These are phyloP conservation scores for Metridium senile DNA, from an alignment of 92 coral and sea anemone species.

Conservation along the genomic window DNA sequence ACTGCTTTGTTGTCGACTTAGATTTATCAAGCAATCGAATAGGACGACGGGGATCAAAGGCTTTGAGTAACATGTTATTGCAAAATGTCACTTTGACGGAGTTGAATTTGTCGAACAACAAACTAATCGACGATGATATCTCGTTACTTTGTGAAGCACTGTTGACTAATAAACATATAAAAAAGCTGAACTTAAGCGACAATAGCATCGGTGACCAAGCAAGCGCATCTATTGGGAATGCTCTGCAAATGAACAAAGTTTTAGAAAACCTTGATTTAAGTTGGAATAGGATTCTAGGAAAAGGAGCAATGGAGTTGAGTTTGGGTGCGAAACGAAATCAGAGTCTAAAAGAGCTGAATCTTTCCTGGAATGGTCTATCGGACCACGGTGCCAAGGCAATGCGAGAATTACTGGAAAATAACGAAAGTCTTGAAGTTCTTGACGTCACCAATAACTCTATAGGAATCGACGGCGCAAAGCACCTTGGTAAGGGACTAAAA, in stretches of 20 bases:
- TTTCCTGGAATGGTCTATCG: conserved; percentile 63
- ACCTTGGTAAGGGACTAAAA: conserved; percentile 57
- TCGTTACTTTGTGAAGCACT: conserved; percentile 41
- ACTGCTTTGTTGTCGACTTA: conserved; percentile 45
- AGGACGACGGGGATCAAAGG: conserved; percentile 48
- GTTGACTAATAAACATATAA: conserved; percentile 45
- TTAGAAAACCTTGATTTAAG: conserved; percentile 59
- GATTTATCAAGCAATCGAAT: conserved; percentile 63
- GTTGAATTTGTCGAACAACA: conserved; percentile 51
- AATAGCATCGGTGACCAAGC: conserved; percentile 54
- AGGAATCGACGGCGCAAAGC: conserved; percentile 48
- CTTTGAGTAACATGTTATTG: conserved; percentile 42
- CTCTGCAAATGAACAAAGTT: conserved; percentile 32
- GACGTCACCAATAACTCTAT: conserved; percentile 58
- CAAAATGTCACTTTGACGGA: conserved; percentile 40
- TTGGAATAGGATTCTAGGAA: conserved; percentile 59
- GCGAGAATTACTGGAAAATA: conserved; percentile 32
- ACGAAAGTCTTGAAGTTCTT: conserved; percentile 40
- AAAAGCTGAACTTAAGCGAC: conserved; percentile 44
- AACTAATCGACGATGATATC: conserved; percentile 36
- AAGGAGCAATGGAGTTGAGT: conserved; percentile 43
- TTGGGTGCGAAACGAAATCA: conserved; percentile 38
- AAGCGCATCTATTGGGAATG: conserved; percentile 32
- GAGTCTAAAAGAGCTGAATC: conserved; percentile 49
- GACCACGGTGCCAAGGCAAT: conserved; percentile 58